Conservation (phyloP, 2,888 invertebrate species). For the Scotopteryx bipunctaria region DNA sequence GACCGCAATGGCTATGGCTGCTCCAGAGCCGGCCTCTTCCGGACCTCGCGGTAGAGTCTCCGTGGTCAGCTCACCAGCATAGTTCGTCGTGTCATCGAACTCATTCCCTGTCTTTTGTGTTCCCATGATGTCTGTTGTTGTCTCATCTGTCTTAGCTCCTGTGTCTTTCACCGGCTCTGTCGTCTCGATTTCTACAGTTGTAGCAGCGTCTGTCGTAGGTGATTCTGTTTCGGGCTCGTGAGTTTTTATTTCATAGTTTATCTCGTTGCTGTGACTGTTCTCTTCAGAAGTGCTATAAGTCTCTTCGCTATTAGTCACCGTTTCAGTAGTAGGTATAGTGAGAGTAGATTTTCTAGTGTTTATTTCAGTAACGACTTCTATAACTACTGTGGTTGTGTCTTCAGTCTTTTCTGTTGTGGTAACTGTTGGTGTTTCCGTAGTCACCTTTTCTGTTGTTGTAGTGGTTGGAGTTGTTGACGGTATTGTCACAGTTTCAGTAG, state of each 20-base stretch:
- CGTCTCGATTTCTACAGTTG: constrained; percentile 27
- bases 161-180: constrained; percentile 30
- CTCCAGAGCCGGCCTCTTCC: constrained; percentile 83
- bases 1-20: constrained; percentile 91
- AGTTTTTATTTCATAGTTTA: constrained; percentile 52
- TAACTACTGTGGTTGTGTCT: constrained; percentile 58
- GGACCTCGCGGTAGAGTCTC: constrained; percentile 59
- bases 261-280: constrained; percentile 69
- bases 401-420: constrained; percentile 45
- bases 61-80: constrained; percentile 62
- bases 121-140: constrained; percentile 33
- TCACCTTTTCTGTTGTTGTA: constrained; percentile 30
- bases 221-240: constrained; percentile 18
- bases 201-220: constrained; percentile 14
- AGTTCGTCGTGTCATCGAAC: constrained; percentile 59
- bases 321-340: constrained; percentile 41
- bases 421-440: constrained; percentile 32
- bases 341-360: constrained; percentile 59
- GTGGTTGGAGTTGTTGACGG: constrained; percentile 13
- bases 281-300: constrained; percentile 56
- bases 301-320: constrained; percentile 44
- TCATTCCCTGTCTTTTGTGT: constrained; percentile 53
- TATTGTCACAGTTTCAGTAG: constrained; percentile 34
- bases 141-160: constrained; percentile 38
- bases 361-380: constrained; percentile 61